These are phyloP conservation scores for Mesembrinibis cayennensis DNA, from an alignment of 2,113 vertebrate species.

Conservation along the genomic window DNA sequence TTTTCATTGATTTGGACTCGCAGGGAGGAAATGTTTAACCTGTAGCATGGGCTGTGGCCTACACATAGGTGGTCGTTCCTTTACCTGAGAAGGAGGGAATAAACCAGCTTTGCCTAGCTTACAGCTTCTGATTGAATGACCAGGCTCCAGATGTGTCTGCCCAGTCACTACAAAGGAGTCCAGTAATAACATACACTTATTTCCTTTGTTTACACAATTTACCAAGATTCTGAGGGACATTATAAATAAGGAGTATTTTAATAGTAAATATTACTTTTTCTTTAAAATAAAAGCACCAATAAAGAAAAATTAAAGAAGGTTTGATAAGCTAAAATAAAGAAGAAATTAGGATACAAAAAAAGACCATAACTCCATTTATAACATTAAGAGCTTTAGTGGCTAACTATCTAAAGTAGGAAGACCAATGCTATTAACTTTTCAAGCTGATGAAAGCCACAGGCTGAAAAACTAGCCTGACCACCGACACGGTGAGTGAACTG, in stretches of 20 bases:
- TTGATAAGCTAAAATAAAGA: neutral
- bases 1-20: neutral
- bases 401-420: neutral
- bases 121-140: neutral
- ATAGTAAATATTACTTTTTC: neutral
- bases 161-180: neutral
- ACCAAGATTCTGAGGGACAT: neutral
- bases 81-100: neutral
- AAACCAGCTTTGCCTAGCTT: neutral
- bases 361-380: neutral
- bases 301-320: neutral
- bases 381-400: neutral
- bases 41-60: neutral
- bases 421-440: rapidly evolving
- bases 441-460: rapidly evolving
- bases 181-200: neutral
- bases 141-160: neutral
- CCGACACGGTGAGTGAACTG: rapidly evolving
- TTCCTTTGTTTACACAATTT: neutral
- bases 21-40: neutral
- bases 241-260: neutral
- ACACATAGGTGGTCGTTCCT: neutral
- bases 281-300: neutral
- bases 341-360: neutral
- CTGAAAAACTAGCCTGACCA: neutral